phyloP scores from a whole-genome alignment of 2,797 vertebrate species.

The Picus viridis region DNA sequence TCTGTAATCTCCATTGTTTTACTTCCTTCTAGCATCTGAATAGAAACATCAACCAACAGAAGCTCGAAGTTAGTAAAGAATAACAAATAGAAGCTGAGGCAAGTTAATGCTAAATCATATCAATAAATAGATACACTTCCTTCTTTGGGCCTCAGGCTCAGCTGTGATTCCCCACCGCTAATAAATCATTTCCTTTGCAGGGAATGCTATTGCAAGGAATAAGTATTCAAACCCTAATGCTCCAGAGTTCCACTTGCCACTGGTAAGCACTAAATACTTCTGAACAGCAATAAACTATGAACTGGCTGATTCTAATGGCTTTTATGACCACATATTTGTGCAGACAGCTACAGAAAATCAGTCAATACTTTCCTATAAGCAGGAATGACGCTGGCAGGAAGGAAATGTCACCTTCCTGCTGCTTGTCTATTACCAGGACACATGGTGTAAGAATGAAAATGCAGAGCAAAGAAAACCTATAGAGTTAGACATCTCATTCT shows the following conservation, averaged over 20 bases:
- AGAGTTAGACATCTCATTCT: fast-evolving
- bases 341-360: background rate
- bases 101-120: background rate
- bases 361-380: background rate
- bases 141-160: background rate
- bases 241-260: background rate
- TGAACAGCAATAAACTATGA: background rate
- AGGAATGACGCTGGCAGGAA: background rate
- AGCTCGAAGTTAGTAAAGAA: background rate
- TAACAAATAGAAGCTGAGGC: background rate
- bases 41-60: background rate
- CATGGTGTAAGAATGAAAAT: background rate
- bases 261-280: background rate
- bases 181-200: background rate
- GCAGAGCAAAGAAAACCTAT: background rate
- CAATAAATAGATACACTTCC: background rate
- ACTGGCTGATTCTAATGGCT: background rate
- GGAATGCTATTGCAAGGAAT: background rate
- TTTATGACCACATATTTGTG: background rate
- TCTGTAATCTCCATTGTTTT: background rate
- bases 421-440: background rate
- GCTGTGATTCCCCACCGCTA: background rate
- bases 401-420: background rate
- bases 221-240: background rate
- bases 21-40: background rate